Evolutionary conservation across 2,113 vertebrate genomes (phyloP), one percentile per base, ranked within the genome.

Genomic region (Oryzias javanicus): DNA sequence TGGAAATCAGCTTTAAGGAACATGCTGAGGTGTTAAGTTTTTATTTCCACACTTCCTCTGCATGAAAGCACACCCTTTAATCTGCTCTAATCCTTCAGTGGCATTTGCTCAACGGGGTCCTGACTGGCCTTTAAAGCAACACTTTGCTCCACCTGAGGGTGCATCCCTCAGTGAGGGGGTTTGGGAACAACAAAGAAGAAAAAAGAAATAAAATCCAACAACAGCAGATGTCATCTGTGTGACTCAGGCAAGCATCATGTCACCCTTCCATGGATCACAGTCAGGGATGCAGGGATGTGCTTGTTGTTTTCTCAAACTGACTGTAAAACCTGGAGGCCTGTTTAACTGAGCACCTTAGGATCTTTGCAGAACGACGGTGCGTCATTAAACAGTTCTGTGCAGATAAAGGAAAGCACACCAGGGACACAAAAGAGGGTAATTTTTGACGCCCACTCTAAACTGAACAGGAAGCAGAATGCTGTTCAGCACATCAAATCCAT

Each of bases 51-150:
- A 63, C 60, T 50, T 76, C 74, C 67, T 48, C 80, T 52, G 69
- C 48, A 18, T 82, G 83, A 78, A 81, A 75, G 55, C 64, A 72
- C 41, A 61, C 72, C 42, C 78, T 85, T 81, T 79, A 81, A 86
- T 87, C 86, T 71, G 51, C 53, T 76, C 62, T 90, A 88, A 89
- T 87, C 82, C 85, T 70, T 61, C 77, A 49, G 59, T 84, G 86
- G 77, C 82, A 87, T 89, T 90, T 85, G 51, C 72, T 76, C 81
- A 63, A 70, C 65, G 27, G 80, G 86, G 47, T 50, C 70, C 72
- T 68, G 7, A 8, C 49, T 71, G 76, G 79, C 72, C 81, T 88
- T 88, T 81, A 69, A 71, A 70, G 27, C 66, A 64, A 64, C 55
- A 61, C 57, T 41, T 29, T 24, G 64, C 57, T 64, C 20, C 70